Evolutionary conservation across 2,888 invertebrate species (phyloP).

Genomic region (Caenorhabditis sulstoni): DNA sequence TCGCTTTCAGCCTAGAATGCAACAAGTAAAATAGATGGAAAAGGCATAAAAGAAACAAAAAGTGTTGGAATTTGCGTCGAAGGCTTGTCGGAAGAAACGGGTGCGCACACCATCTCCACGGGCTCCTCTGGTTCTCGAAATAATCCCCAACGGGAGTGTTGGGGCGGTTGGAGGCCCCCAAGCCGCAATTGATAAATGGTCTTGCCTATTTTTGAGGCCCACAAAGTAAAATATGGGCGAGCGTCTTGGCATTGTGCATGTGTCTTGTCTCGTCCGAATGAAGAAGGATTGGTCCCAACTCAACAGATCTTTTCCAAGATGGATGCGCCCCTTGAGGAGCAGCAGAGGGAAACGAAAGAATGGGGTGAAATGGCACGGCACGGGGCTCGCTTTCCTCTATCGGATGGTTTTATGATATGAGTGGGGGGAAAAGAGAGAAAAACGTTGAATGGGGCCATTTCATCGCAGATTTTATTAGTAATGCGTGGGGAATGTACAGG

Average conservation of each 20-base stretch:
- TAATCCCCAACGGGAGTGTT: constrained; percentile 63
- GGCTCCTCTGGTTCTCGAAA: constrained; percentile 28
- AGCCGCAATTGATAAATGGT: constrained; percentile 63
- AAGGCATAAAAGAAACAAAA: constrained; percentile 18
- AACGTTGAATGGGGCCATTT: not conserved
- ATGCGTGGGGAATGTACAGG: constrained; percentile 57
- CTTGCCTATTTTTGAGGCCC: constrained; percentile 49
- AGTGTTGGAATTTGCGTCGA: constrained; percentile 2
- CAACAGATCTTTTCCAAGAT: constrained; percentile 57
- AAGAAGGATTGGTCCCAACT: constrained; percentile 51
- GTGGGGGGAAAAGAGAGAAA: constrained; percentile 5
- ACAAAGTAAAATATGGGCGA: constrained; percentile 54
- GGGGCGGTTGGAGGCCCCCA: constrained; percentile 31
- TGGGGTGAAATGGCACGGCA: not conserved
- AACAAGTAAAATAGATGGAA: not conserved
- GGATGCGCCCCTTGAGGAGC: constrained; percentile 39
- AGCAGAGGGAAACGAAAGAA: constrained; percentile 7
- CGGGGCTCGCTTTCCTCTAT: constrained; percentile 1
- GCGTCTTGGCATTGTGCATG: constrained; percentile 15
- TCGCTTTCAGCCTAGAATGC: no score
- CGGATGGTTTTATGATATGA: constrained; percentile 50
- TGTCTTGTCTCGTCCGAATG: constrained; percentile 26
- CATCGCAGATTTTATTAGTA: constrained; percentile 44
- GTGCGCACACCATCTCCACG: constrained; percentile 40
- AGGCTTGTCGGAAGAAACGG: constrained; percentile 17